phyloP scores from a whole-genome alignment of 2,113 vertebrate species.

The Anarhynchus alexandrinus region DNA sequence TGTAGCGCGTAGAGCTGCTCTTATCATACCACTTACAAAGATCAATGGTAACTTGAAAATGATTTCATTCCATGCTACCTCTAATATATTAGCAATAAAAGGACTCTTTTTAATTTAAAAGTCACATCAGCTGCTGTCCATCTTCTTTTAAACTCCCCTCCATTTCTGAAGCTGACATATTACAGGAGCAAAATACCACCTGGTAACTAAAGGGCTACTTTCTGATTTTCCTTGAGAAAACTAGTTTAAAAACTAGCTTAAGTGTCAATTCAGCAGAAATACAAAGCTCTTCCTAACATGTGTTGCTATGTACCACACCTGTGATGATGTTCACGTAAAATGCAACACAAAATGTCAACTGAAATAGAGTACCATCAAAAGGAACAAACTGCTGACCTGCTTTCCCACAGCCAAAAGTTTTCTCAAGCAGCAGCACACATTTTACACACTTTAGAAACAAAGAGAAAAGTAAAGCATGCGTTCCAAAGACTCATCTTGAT shows the following conservation, averaged over 20 bases:
- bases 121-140: constrained; percentile 53
- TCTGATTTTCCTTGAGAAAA: constrained; percentile 32
- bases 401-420: neutral
- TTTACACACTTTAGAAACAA: neutral
- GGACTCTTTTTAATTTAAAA: constrained; percentile 71
- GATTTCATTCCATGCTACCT: constrained; percentile 57
- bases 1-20: constrained; percentile 9
- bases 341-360: neutral
- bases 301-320: neutral
- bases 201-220: constrained; percentile 44
- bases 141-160: constrained; percentile 55
- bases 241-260: constrained; percentile 22
- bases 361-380: neutral
- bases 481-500: neutral
- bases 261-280: neutral
- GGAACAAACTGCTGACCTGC: neutral
- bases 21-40: constrained; percentile 70
- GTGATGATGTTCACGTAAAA: neutral
- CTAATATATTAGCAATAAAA: constrained; percentile 72
- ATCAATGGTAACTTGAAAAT: constrained; percentile 74
- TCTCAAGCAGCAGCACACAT: neutral
- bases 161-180: constrained; percentile 57
- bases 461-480: neutral
- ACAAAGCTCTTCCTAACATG: neutral
- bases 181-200: constrained; percentile 44